phyloP scores from a whole-genome alignment of 2,888 invertebrate species.

The Agonopterix subpropinquella region DNA sequence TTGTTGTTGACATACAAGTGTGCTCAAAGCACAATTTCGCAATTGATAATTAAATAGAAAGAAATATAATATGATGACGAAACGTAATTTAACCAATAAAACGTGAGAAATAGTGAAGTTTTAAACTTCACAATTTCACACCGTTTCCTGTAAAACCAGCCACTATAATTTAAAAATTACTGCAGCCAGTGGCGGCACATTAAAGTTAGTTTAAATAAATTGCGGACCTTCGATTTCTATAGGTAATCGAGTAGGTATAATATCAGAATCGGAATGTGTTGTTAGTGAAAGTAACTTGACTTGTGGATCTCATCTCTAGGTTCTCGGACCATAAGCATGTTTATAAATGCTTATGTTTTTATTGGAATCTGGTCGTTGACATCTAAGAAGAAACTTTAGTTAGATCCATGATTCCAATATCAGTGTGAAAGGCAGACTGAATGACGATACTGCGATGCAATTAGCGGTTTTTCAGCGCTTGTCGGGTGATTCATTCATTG shows the following conservation, averaged over 20 bases:
- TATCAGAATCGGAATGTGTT: conserved; percentile 21
- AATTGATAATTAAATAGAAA: neutral
- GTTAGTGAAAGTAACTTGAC: conserved; percentile 16
- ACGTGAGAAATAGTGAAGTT: neutral
- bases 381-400: too few species aligned
- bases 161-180: too few species aligned
- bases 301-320: too few species aligned
- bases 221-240: conserved; percentile 32
- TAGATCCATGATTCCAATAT: too few species aligned
- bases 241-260: conserved; percentile 19
- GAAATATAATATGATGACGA: neutral
- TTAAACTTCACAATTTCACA: neutral
- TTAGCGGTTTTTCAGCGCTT: too few species aligned
- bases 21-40: neutral
- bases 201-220: conserved; percentile 21
- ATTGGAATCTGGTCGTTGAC: too few species aligned
- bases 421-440: too few species aligned
- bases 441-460: too few species aligned
- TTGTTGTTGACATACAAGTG: neutral
- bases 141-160: neutral
- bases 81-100: neutral
- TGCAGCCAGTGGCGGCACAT: neutral
- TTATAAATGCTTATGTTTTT: too few species aligned
- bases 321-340: too few species aligned
- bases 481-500: too few species aligned